Conservation (phyloP, 2,888 invertebrate species). For the Mythimna impura region DNA sequence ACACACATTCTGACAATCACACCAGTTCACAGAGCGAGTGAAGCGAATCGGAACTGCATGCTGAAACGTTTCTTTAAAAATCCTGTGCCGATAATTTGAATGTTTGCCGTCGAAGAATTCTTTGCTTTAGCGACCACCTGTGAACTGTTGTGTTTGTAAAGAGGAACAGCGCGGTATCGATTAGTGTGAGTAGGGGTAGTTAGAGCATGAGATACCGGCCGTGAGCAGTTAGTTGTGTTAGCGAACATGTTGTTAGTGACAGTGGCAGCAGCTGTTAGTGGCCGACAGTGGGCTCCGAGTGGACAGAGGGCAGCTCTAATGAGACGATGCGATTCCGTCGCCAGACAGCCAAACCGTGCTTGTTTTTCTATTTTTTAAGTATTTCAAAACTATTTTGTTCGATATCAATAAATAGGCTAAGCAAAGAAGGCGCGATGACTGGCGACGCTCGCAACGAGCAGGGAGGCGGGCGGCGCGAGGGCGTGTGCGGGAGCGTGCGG, state of each 20-base stretch:
- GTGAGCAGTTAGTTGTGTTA: not conserved
- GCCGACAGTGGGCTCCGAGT: not conserved
- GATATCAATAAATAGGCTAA: too few relatives aligned
- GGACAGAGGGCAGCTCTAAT: not conserved
- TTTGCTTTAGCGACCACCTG: not conserved
- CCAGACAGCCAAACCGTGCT: constrained; percentile 4
- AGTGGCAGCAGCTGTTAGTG: constrained; percentile 16
- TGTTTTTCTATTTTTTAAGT: too few relatives aligned
- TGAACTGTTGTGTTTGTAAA: constrained; percentile 25
- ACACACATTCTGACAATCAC: constrained; percentile 27
- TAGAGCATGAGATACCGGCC: not conserved
- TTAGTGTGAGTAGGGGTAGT: constrained; percentile 1
- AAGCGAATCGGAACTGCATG: too few relatives aligned
- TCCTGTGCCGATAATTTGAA: too few relatives aligned
- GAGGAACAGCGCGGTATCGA: not conserved
- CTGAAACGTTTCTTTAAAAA: not conserved
- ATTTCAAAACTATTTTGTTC: too few relatives aligned
- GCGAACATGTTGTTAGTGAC: not conserved
- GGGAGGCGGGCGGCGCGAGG: too few relatives aligned
- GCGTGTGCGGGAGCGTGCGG: too few relatives aligned
- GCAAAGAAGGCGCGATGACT: too few relatives aligned
- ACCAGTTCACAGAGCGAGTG: constrained; percentile 6
- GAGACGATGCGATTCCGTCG: constrained; percentile 14
- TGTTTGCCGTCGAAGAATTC: too few relatives aligned
- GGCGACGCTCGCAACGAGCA: too few relatives aligned